phyloP scores from a whole-genome alignment of 2,113 vertebrate species.

The Clarias gariepinus region DNA sequence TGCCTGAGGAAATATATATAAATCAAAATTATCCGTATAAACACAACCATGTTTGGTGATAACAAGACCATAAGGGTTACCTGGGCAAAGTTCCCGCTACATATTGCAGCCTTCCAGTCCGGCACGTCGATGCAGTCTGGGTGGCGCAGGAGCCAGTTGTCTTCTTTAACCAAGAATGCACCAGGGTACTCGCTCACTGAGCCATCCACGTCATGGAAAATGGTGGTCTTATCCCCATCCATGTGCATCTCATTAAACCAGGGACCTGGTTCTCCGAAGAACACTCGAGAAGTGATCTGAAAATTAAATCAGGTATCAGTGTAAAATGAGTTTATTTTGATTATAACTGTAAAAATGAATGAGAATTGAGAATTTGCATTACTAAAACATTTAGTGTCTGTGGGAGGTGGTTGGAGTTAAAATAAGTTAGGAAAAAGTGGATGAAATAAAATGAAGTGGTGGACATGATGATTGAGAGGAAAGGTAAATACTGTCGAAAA shows the following conservation, averaged over 20 bases:
- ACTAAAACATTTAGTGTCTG: too few species aligned
- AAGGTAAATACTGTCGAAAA: too few species aligned
- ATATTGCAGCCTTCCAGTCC: conserved; percentile 93
- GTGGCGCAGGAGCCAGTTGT: conserved; percentile 94
- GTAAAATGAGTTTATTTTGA: background rate
- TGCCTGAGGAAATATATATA: too few species aligned
- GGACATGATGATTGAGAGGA: background rate
- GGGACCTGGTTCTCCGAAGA: conserved; percentile 93
- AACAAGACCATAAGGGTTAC: conserved; percentile 63
- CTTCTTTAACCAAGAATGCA: conserved; percentile 90
- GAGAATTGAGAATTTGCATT: background rate
- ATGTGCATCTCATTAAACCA: conserved; percentile 94
- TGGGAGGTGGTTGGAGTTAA: background rate
- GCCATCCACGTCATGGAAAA: conserved; percentile 93
- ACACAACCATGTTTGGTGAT: conserved; percentile 8
- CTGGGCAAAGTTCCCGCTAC: conserved; percentile 91
- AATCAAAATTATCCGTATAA: background rate
- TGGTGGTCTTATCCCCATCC: conserved; percentile 95
- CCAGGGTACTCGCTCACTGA: conserved; percentile 93
- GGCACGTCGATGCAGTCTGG: conserved; percentile 92
- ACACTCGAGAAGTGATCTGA: conserved; percentile 92
- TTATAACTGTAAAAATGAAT: background rate
- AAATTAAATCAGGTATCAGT: background rate
- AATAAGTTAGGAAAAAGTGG: background rate
- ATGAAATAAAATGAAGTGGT: background rate